Conservation (phyloP, 2,888 invertebrate genomes). For the Hypsopygia costalis region DNA sequence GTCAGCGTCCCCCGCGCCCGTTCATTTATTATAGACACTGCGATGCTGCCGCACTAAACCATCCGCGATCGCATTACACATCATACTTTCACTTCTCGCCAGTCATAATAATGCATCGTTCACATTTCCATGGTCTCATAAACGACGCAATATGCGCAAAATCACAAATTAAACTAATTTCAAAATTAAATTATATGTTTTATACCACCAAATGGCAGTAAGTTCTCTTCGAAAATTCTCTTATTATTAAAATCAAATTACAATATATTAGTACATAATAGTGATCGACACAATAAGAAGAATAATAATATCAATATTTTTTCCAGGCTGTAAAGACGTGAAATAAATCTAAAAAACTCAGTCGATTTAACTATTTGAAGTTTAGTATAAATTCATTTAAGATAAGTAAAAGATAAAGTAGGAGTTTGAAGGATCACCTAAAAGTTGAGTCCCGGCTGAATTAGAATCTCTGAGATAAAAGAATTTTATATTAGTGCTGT, state of each 20-base stretch:
- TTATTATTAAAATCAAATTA: no score
- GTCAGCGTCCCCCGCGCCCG: slow-evolving; percentile 77
- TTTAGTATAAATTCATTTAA: slow-evolving; percentile 16
- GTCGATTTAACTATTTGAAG: slow-evolving; percentile 10
- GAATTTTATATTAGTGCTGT: slow-evolving; percentile 47
- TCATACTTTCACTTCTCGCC: slow-evolving; percentile 34
- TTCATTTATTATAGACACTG: slow-evolving; percentile 82
- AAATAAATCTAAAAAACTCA: neutral
- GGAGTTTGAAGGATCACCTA: slow-evolving; percentile 25
- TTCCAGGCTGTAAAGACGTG: no score
- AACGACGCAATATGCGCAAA: no score
- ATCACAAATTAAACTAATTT: no score
- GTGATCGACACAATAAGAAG: no score
- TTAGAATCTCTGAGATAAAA: slow-evolving; percentile 44
- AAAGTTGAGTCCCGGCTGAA: slow-evolving; percentile 51
- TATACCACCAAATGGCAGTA: no score
- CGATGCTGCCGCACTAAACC: slow-evolving; percentile 57
- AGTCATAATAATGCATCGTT: slow-evolving; percentile 12
- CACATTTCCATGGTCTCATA: slow-evolving; percentile 4
- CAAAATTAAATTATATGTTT: no score
- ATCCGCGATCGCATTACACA: slow-evolving; percentile 28
- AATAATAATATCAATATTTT: no score
- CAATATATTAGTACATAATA: no score
- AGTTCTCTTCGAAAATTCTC: no score
- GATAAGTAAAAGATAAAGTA: slow-evolving; percentile 14